A percentile compares a stretch with the other conserved stretches of the same genome.
Evolutionary conservation across 2,113 vertebrate species (phyloP).

Genomic region (Microtus oregoni): DNA sequence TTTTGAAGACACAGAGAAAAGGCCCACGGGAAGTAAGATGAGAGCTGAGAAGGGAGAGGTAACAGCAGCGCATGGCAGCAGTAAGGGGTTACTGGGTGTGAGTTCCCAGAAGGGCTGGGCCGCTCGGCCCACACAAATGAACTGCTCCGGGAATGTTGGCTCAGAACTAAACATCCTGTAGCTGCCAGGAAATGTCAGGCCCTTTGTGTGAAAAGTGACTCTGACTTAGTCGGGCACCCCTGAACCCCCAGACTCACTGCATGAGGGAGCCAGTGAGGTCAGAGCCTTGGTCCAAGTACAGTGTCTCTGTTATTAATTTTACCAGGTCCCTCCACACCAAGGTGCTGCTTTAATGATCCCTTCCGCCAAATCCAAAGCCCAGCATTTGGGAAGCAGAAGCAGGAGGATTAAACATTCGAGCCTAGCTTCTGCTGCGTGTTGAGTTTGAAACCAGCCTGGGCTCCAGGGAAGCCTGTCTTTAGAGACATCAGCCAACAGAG

Average conservation of each 20-base stretch:
- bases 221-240: neutral
- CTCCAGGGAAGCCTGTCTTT: neutral
- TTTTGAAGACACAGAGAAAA: conserved; percentile 6
- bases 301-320: neutral
- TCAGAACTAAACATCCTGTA: conserved; percentile 61
- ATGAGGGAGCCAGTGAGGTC: neutral
- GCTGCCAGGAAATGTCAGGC: conserved; percentile 49
- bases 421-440: neutral
- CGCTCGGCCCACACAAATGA: neutral
- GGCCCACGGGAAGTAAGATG: neutral
- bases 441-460: neutral
- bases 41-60: conserved; percentile 34
- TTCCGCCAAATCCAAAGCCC: too few species aligned
- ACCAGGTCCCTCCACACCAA: neutral
- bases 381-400: neutral
- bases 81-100: conserved; percentile 46
- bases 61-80: neutral
- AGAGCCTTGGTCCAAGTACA: neutral
- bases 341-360: neutral
- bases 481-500: neutral
- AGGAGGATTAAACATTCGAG: neutral
- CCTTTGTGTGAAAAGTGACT: conserved; percentile 44
- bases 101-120: conserved; percentile 59
- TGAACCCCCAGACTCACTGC: conserved; percentile 26
- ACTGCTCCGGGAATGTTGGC: conserved; percentile 58